Conservation (phyloP, 2,797 vertebrate genomes). For the Centroberyx gerrardi region DNA sequence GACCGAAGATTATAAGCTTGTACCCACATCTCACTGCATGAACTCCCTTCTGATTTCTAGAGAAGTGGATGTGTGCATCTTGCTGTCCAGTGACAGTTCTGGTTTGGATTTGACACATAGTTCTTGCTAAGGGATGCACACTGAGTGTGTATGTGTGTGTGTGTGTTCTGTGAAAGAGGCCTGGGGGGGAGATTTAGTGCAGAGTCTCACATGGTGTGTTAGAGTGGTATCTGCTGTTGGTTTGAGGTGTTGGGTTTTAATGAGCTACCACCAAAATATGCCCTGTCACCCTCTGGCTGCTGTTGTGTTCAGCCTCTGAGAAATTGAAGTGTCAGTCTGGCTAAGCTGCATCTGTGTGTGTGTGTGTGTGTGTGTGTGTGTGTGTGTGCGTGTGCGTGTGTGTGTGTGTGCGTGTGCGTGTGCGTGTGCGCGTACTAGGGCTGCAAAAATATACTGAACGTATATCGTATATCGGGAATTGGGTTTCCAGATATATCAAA, state of each 20-base stretch:
- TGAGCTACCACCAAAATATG: constrained; percentile 58
- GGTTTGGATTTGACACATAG: constrained; percentile 28
- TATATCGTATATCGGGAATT: too few species aligned
- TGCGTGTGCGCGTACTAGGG: too few species aligned
- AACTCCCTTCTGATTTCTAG: constrained; percentile 17
- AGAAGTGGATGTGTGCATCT: not conserved
- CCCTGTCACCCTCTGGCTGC: constrained; percentile 49
- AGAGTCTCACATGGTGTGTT: constrained; percentile 43
- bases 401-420: too few species aligned
- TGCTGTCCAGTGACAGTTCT: constrained; percentile 1
- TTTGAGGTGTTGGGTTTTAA: constrained; percentile 66
- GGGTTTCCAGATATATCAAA: too few species aligned
- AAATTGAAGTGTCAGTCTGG: constrained; percentile 43
- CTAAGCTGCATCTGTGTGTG: too few species aligned
- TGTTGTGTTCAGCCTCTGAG: constrained; percentile 30
- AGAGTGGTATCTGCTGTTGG: constrained; percentile 39
- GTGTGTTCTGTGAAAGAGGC: constrained; percentile 40
- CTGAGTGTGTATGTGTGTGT: constrained; percentile 48
- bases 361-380: too few species aligned
- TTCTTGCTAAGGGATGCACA: constrained; percentile 14
- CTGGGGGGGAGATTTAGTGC: constrained; percentile 17
- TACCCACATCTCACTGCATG: not conserved
- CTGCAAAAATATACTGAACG: too few species aligned
- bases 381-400: too few species aligned
- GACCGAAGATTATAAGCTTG: too few species aligned